Conservation (phyloP, 1,140 invertebrate genomes). For the Drosophila yakuba region DNA sequence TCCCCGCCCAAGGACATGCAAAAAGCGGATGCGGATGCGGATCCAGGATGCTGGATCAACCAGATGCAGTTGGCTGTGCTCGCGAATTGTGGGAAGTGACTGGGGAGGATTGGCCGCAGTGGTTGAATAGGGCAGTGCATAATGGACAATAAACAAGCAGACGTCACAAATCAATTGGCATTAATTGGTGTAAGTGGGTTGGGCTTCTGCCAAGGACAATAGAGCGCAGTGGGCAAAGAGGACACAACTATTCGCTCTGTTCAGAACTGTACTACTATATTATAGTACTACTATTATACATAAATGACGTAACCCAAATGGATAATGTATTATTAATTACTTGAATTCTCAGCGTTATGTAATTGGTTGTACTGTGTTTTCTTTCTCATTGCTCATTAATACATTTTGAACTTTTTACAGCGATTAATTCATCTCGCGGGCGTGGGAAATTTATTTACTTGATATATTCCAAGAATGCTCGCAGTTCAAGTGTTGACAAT, state of each 20-base stretch:
- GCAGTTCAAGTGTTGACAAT: slow-evolving; percentile 38
- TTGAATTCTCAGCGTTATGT: too few relatives aligned
- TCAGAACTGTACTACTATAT: too few relatives aligned
- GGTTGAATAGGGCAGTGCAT: slow-evolving; percentile 10
- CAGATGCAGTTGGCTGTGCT: slow-evolving; percentile 17
- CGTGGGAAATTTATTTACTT: slow-evolving; percentile 23
- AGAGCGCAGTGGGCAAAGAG: not conserved
- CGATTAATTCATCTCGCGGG: not conserved
- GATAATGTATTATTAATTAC: too few relatives aligned
- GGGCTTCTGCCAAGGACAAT: slow-evolving; percentile 21
- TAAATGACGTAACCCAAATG: too few relatives aligned
- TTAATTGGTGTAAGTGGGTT: slow-evolving; percentile 55
- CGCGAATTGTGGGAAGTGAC: not conserved
- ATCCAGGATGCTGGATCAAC: slow-evolving; percentile 5
- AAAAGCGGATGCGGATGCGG: not conserved
- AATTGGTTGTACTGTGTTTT: too few relatives aligned
- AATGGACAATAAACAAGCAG: slow-evolving; percentile 47
- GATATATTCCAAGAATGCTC: slow-evolving; percentile 8
- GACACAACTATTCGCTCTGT: too few relatives aligned
- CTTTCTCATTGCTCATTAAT: too few relatives aligned
- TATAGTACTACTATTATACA: too few relatives aligned
- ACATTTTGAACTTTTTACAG: not conserved
- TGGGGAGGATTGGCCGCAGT: not conserved
- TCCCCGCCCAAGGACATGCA: slow-evolving; percentile 25
- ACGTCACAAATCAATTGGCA: slow-evolving; percentile 73